These are phyloP conservation scores for Dicentrarchus labrax DNA, from an alignment of 2,113 vertebrate species.

Conservation along the genomic window DNA sequence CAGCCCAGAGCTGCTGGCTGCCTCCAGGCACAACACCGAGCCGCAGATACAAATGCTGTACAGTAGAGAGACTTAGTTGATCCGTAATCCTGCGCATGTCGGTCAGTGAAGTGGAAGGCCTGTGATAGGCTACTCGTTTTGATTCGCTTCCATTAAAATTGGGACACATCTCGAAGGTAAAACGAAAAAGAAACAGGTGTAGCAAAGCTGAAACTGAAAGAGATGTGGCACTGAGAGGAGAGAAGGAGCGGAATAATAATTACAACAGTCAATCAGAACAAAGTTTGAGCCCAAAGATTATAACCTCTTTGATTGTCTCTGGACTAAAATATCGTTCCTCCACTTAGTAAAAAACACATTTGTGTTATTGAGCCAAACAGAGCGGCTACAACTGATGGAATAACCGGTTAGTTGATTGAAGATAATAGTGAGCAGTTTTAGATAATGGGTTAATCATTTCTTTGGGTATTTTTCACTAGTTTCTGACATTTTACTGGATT, in stretches of 20 bases:
- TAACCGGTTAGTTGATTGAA: not conserved
- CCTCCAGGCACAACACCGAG: slow-evolving; percentile 40
- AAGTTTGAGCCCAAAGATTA: not conserved
- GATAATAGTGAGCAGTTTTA: not conserved
- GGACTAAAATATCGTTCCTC: not conserved
- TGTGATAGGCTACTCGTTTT: slow-evolving; percentile 39
- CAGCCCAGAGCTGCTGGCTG: slow-evolving; percentile 24
- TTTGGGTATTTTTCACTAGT: not conserved
- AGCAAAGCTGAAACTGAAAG: not conserved
- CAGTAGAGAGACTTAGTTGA: not conserved
- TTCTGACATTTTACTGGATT: not conserved
- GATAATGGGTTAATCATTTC: not conserved
- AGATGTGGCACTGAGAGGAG: not conserved
- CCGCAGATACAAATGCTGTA: not conserved
- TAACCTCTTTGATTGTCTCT: not conserved
- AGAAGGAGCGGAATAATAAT: not conserved
- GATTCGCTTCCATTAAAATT: slow-evolving; percentile 49
- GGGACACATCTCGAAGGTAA: slow-evolving; percentile 58
- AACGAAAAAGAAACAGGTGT: slow-evolving; percentile 18
- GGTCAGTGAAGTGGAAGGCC: slow-evolving; percentile 38
- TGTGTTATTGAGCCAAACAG: not conserved
- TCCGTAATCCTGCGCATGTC: slow-evolving; percentile 27
- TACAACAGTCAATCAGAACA: not conserved
- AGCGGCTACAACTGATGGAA: not conserved
- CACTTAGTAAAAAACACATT: not conserved